A percentile compares a stretch with the other conserved stretches of the same genome.
These are phyloP conservation scores for Crioceris asparagi DNA, from an alignment of 2,888 invertebrate genomes.

Conservation along the genomic window DNA sequence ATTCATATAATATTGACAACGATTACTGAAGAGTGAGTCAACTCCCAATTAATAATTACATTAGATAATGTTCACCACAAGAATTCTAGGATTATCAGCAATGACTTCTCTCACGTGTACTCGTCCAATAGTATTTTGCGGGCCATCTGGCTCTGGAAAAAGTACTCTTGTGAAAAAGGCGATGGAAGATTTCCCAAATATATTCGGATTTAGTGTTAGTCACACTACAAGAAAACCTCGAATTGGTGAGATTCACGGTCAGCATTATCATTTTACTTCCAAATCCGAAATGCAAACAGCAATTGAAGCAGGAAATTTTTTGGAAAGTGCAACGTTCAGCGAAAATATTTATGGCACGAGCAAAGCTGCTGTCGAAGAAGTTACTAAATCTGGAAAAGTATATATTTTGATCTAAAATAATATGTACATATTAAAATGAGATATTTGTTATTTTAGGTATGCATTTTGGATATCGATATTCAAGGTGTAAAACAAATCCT, in stretches of 20 bases:
- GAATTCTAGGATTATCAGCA: constrained; percentile 2
- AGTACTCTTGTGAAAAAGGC: constrained; percentile 82
- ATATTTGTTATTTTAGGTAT: constrained; percentile 87
- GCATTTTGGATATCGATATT: constrained; percentile 89
- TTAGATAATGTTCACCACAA: no score
- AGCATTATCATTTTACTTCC: constrained; percentile 80
- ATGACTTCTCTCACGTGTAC: constrained; percentile 6
- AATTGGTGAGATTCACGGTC: constrained; percentile 63
- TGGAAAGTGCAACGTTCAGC: constrained; percentile 86
- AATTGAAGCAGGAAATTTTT: constrained; percentile 71
- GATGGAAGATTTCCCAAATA: constrained; percentile 76
- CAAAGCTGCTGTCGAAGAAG: constrained; percentile 72
- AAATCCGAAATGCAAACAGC: constrained; percentile 66
- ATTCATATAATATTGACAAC: no score
- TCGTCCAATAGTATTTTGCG: constrained; percentile 79
- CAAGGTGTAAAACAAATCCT: constrained; percentile 83
- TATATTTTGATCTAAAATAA: no score
- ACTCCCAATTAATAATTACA: no score
- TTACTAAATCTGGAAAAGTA: constrained; percentile 63
- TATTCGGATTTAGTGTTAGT: constrained; percentile 91
- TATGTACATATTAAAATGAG: constrained; percentile 33
- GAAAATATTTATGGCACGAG: constrained; percentile 96
- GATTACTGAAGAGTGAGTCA: no score
- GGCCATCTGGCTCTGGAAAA: constrained; percentile 95
- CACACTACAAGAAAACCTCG: constrained; percentile 79